phyloP scores from a whole-genome alignment of 2,113 vertebrate genomes.

The Syngnathus typhle region DNA sequence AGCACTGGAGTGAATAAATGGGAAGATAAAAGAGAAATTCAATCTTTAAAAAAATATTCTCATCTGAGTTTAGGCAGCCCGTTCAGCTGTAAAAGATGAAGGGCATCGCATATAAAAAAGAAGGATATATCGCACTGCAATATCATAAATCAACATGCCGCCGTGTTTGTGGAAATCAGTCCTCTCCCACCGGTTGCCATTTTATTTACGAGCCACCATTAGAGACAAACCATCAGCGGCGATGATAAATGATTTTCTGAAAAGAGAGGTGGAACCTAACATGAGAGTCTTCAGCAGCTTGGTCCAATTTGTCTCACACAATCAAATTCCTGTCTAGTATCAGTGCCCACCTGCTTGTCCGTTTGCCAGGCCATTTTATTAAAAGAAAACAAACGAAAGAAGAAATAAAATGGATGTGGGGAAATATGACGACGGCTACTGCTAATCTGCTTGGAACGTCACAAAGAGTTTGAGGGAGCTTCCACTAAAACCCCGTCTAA shows the following conservation, averaged over 20 bases:
- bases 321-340: constrained; percentile 17
- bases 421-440: constrained; percentile 53
- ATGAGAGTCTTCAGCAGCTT: neutral
- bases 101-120: constrained; percentile 47
- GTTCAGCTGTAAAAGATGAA: constrained; percentile 26
- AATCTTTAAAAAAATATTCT: constrained; percentile 9
- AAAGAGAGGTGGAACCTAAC: constrained; percentile 16
- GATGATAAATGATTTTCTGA: constrained; percentile 45
- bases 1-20: constrained; percentile 25
- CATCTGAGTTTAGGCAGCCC: constrained; percentile 27
- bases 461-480: constrained; percentile 30
- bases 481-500: constrained; percentile 25
- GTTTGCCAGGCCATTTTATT: constrained; percentile 56
- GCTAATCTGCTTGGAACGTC: constrained; percentile 55
- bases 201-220: constrained; percentile 65
- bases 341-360: constrained; percentile 25
- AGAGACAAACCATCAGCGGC: constrained; percentile 47
- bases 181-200: constrained; percentile 44
- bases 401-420: constrained; percentile 34
- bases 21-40: constrained; percentile 30
- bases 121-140: constrained; percentile 47
- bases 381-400: constrained; percentile 71
- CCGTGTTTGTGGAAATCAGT: constrained; percentile 62
- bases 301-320: constrained; percentile 11
- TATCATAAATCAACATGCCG: constrained; percentile 55